Percentiles rank a stretch among this genome's conserved stretches.
Conservation (phyloP, 2,888 invertebrate species). For the Agrypnus murinus region DNA sequence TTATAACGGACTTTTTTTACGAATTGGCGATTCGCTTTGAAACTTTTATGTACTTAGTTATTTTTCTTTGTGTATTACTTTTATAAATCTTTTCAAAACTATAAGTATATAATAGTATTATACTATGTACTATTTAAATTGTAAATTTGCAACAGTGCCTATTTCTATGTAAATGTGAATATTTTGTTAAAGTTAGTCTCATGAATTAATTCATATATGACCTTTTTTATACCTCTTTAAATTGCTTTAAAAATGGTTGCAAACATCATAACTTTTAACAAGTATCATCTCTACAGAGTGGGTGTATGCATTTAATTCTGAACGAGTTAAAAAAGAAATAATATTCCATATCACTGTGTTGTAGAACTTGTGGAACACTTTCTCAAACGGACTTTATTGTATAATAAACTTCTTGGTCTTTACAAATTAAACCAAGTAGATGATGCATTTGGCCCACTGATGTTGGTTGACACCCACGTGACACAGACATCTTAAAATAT, state of each 20-base stretch:
- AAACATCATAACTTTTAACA: slow-evolving; percentile 16
- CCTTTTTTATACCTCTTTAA: too few relatives aligned
- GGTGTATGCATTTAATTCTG: slow-evolving; percentile 7
- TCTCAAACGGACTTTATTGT: not conserved
- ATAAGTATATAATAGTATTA: too few relatives aligned
- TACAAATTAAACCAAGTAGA: not conserved
- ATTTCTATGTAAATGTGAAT: too few relatives aligned
- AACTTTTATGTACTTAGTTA: too few relatives aligned
- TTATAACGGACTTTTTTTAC: too few relatives aligned
- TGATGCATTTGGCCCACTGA: slow-evolving; percentile 12
- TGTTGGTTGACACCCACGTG: slow-evolving; percentile 17
- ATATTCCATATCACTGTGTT: not conserved
- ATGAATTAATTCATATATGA: too few relatives aligned
- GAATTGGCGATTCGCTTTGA: too few relatives aligned
- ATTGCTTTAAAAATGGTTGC: not conserved
- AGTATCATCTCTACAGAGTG: not conserved
- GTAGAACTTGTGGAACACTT: slow-evolving; percentile 1
- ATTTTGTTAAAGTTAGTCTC: too few relatives aligned
- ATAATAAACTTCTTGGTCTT: not conserved
- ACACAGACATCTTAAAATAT: slow-evolving; percentile 15
- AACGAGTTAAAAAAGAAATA: not conserved
- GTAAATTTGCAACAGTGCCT: too few relatives aligned
- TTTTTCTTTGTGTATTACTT: too few relatives aligned
- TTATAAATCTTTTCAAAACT: too few relatives aligned
- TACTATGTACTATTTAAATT: too few relatives aligned